Percentiles rank a stretch among this genome's conserved stretches.
Evolutionary conservation across 1,140 invertebrate genomes (phyloP).

Genomic region (Brachionus sp.): DNA sequence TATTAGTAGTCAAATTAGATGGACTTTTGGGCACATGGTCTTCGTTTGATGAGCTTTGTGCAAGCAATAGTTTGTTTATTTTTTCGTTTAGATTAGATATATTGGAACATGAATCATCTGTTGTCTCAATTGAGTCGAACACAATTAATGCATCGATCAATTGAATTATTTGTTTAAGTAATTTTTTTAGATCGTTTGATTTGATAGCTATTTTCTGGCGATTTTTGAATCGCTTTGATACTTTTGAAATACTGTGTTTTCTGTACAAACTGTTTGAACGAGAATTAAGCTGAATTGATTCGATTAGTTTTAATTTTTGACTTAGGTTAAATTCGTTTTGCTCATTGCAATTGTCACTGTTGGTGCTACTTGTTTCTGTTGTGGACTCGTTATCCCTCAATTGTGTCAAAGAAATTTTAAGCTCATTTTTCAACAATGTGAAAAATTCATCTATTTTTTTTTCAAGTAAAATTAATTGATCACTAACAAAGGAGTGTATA

Average conservation of each 20-base stretch:
- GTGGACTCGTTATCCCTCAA: not conserved
- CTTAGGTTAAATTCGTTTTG: not conserved
- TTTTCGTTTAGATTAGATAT: not conserved
- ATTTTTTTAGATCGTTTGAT: not conserved
- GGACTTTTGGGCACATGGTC: not conserved
- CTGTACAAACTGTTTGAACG: not conserved
- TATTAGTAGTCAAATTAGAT: not conserved
- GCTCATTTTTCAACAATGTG: not conserved
- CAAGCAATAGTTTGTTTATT: not conserved
- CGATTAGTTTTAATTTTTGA: not conserved
- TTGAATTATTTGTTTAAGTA: not conserved
- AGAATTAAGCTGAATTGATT: not conserved
- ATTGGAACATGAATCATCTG: no score
- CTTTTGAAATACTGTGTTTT: not conserved
- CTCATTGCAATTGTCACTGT: not conserved
- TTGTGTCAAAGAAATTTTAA: not conserved
- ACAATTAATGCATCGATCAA: not conserved
- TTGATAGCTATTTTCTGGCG: not conserved
- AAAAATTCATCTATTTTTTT: not conserved
- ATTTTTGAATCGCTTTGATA: constrained; percentile 21
- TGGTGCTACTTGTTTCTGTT: not conserved
- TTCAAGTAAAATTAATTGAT: not conserved
- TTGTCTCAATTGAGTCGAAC: not conserved
- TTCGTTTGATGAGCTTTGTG: not conserved
- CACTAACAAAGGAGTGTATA: not conserved